These are phyloP conservation scores for Epinephelus cyanopodus DNA, from an alignment of 2,113 vertebrate species.

Conservation along the genomic window DNA sequence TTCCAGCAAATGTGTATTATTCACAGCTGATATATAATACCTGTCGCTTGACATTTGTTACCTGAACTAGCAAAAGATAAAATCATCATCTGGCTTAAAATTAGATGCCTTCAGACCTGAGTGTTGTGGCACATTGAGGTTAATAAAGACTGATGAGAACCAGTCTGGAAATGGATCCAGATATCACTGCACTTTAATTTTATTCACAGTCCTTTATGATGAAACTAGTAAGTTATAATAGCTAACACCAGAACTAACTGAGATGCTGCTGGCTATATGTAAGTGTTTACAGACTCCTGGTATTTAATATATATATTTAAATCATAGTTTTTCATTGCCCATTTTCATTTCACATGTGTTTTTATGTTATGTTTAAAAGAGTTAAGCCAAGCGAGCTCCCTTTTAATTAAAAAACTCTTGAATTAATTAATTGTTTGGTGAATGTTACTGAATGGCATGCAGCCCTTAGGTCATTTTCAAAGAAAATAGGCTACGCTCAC, in stretches of 20 bases:
- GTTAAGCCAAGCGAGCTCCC: not conserved
- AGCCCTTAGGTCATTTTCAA: slow-evolving; percentile 1
- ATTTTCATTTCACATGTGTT: not conserved
- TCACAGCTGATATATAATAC: not conserved
- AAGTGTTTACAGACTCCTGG: not conserved
- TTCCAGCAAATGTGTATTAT: not conserved
- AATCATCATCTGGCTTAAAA: not conserved
- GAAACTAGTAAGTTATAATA: not conserved
- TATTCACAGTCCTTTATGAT: not conserved
- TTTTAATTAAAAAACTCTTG: not conserved
- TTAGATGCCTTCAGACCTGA: not conserved
- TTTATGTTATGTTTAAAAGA: not conserved
- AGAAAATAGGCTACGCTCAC: slow-evolving; percentile 3
- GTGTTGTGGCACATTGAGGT: not conserved
- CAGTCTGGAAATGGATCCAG: not conserved
- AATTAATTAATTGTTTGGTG: not conserved
- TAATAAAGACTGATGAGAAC: not conserved
- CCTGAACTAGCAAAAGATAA: not conserved
- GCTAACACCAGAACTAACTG: too few species aligned
- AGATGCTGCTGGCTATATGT: not conserved
- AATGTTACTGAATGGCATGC: slow-evolving; percentile 1
- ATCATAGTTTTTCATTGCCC: not conserved
- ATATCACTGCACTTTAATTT: not conserved
- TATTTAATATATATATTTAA: not conserved
- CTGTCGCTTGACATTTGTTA: not conserved